Percentiles rank a stretch among this genome's conserved stretches.
These are phyloP conservation scores for Lasioglossum vierecki DNA, from an alignment of 2,888 invertebrate genomes.

Conservation along the genomic window DNA sequence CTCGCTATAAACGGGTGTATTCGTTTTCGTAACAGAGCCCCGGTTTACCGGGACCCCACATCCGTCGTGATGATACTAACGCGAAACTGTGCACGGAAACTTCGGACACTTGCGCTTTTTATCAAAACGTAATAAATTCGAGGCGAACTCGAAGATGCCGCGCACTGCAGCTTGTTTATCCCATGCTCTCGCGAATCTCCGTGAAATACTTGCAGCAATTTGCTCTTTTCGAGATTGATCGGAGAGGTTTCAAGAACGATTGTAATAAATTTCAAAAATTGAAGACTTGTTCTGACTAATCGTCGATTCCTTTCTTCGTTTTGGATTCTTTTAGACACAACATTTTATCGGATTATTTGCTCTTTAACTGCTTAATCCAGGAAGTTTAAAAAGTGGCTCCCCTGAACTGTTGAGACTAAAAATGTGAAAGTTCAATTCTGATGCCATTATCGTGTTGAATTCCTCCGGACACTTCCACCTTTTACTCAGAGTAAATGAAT, in stretches of 20 bases:
- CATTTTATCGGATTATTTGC: neutral
- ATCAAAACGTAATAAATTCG: neutral
- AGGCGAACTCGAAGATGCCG: neutral
- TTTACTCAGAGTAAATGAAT: neutral
- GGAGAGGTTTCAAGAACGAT: neutral
- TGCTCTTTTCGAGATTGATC: neutral
- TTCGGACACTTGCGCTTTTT: constrained; percentile 15
- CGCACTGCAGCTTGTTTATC: neutral
- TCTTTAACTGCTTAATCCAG: neutral
- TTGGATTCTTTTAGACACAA: neutral
- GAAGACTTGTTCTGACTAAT: neutral
- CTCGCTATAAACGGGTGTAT: constrained; percentile 14
- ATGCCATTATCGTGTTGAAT: neutral
- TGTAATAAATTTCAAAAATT: neutral
- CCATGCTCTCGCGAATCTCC: neutral
- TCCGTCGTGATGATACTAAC: neutral
- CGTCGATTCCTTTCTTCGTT: neutral
- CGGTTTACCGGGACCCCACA: neutral
- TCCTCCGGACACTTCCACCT: neutral
- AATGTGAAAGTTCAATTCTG: neutral
- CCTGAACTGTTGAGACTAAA: neutral
- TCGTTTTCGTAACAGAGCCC: neutral
- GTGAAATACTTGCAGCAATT: neutral
- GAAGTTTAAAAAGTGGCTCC: neutral
- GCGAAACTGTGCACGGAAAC: constrained; percentile 14